Evolutionary conservation across 2,888 invertebrate genomes (phyloP).

Genomic region (Drosophila greeni): DNA sequence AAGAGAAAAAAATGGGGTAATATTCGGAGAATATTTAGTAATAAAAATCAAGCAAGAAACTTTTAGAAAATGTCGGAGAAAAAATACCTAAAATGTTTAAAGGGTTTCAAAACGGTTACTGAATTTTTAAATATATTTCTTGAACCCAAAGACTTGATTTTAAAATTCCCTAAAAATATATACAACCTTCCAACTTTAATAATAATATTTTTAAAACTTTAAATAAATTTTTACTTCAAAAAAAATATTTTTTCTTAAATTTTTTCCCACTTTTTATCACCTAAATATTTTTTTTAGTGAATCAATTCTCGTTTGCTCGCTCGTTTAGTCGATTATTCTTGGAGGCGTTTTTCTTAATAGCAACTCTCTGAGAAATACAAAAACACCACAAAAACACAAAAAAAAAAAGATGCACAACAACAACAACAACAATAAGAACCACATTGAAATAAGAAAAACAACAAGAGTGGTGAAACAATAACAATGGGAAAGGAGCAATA

Average conservation of each 20-base stretch:
- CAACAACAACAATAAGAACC: slow-evolving; percentile 47
- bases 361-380: slow-evolving; percentile 43
- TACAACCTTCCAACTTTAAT: background rate
- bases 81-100: background rate
- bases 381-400: slow-evolving; percentile 13
- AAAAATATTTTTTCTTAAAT: too few species aligned
- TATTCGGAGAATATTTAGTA: too few species aligned
- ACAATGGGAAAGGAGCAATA: slow-evolving; percentile 56
- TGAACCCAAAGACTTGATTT: too few species aligned
- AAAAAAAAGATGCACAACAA: slow-evolving; percentile 8
- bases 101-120: background rate
- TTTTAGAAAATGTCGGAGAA: background rate
- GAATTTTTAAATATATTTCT: background rate
- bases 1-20: background rate
- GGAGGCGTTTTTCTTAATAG: slow-evolving; percentile 75
- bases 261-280: too few species aligned
- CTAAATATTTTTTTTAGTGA: slow-evolving; percentile 19
- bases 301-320: slow-evolving; percentile 60
- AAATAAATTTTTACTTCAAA: background rate
- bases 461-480: slow-evolving; percentile 43
- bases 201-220: background rate
- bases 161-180: background rate
- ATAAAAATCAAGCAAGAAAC: background rate
- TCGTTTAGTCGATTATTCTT: slow-evolving; percentile 71
- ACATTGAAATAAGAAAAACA: slow-evolving; percentile 36